Percentiles rank a stretch among this genome's conserved stretches.
Evolutionary conservation across 2,888 invertebrate genomes (phyloP).

Genomic region (Drosophila niveifrons): DNA sequence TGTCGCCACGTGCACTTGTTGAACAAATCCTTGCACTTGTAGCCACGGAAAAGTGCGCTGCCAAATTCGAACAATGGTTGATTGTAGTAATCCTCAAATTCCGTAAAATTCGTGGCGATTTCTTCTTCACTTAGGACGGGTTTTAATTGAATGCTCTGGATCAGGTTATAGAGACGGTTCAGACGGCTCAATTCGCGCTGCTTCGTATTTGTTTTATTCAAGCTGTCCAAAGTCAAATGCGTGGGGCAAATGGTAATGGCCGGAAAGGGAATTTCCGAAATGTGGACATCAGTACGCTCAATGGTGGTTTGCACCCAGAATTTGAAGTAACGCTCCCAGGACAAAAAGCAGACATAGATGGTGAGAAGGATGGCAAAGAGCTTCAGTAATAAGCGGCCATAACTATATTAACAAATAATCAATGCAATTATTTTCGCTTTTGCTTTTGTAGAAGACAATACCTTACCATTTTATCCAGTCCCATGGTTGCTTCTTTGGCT

Average conservation of each 20-base stretch:
- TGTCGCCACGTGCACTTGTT: constrained; percentile 68
- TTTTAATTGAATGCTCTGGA: constrained; percentile 43
- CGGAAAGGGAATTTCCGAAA: constrained; percentile 80
- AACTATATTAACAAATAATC: constrained; percentile 27
- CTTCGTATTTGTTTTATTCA: not conserved
- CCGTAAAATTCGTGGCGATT: not conserved
- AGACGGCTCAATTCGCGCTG: not conserved
- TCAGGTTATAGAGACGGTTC: constrained; percentile 40
- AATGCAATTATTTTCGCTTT: not conserved
- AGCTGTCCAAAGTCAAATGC: constrained; percentile 1
- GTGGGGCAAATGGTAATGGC: constrained; percentile 76
- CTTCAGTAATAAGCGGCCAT: constrained; percentile 44
- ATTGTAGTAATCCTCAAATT: constrained; percentile 29
- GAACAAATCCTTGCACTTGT: constrained; percentile 63
- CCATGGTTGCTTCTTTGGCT: constrained; percentile 15
- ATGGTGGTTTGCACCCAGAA: constrained; percentile 80
- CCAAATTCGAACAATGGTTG: constrained; percentile 15
- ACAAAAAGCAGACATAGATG: constrained; percentile 67
- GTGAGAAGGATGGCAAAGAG: constrained; percentile 52
- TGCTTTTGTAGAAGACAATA: not conserved
- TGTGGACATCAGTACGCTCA: constrained; percentile 78
- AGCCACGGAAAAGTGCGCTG: constrained; percentile 18
- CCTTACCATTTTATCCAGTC: constrained; percentile 50
- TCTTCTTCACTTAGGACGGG: not conserved
- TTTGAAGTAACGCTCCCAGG: constrained; percentile 70